phyloP scores from a whole-genome alignment of 2,113 vertebrate genomes.

The Caranx melampygus region DNA sequence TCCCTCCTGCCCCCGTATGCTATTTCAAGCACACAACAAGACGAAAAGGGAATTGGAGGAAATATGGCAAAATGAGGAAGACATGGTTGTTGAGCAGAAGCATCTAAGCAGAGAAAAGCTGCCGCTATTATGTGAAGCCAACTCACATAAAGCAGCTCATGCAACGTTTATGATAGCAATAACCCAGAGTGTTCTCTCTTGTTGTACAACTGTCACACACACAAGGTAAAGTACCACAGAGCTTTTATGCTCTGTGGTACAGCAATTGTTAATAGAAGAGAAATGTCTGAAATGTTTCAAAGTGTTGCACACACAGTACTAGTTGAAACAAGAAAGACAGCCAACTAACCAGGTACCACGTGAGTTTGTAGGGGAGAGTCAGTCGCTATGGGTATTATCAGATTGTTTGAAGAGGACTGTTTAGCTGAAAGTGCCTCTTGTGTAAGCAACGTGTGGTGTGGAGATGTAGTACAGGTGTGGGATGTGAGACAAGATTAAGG shows the following conservation, averaged over 20 bases:
- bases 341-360: background rate
- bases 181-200: constrained; percentile 34
- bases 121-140: constrained; percentile 13
- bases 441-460: constrained; percentile 10
- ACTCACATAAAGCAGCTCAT: constrained; percentile 20
- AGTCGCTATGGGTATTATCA: constrained; percentile 10
- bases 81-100: constrained; percentile 37
- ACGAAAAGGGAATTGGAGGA: constrained; percentile 51
- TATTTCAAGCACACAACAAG: constrained; percentile 55
- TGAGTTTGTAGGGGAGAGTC: constrained; percentile 4
- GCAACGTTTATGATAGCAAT: constrained; percentile 23
- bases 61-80: constrained; percentile 60
- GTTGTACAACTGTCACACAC: constrained; percentile 20
- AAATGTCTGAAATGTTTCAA: constrained; percentile 1
- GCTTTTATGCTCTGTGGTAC: background rate
- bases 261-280: background rate
- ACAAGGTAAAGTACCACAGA: background rate
- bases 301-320: background rate
- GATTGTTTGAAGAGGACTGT: constrained; percentile 29
- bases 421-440: constrained; percentile 19
- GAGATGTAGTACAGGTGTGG: constrained; percentile 34
- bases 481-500: constrained; percentile 8
- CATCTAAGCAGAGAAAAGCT: constrained; percentile 30
- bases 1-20: constrained; percentile 44
- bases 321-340: constrained; percentile 3